Evolutionary conservation across 2,113 vertebrate genomes (phyloP), one percentile per base, ranked within the genome.

Genomic region (Gopherus evgoodei): DNA sequence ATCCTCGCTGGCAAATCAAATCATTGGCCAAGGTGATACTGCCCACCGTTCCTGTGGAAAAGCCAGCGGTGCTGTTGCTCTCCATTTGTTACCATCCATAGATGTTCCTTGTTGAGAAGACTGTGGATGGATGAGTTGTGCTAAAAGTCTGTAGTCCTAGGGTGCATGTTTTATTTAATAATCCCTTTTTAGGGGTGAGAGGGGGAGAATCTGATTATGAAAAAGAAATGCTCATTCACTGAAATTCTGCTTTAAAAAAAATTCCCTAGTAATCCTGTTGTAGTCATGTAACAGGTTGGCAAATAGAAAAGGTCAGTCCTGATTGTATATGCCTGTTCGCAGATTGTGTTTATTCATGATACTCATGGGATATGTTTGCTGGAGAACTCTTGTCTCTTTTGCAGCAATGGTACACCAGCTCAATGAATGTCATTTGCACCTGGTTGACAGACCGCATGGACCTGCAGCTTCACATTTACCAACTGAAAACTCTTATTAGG

Each of bases 381-480:
- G 99, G 99, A 99, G 99, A 99, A 99, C 96, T 98, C 97, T 98
- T 99, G 97, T 99, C 98, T 99, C 98, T 99, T 98, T 99, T 99
- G 98, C 99, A 99, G 99, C 99, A 99, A 99, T 99, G 99, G 99
- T 99, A 99, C 98, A 99, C 99, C 98, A 99, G 99, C 98, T 99
- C 99, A 95, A 99, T 99, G 99, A 99, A 99, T 86, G 98, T 99
- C 31, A 97, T 99, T 98, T 99, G 99, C 97, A 99, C 99, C 96
- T 99, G 99, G 99, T 98, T 99, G 95, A 99, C 99, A 35, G 99
- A 99, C 96, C 99, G 99, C 97, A 99, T 99, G 99, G 99, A 99
- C 97, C 98, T 99, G 95, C 99, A 99, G 98, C 99, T 99, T 96
- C 99, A 99, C 96, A 99, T 99, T 96, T 99, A 99, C 98, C 99